Base-by-base conservation (phyloP, 35 echinoderm and acorn worm species). In the Anneissia japonica region DNA sequence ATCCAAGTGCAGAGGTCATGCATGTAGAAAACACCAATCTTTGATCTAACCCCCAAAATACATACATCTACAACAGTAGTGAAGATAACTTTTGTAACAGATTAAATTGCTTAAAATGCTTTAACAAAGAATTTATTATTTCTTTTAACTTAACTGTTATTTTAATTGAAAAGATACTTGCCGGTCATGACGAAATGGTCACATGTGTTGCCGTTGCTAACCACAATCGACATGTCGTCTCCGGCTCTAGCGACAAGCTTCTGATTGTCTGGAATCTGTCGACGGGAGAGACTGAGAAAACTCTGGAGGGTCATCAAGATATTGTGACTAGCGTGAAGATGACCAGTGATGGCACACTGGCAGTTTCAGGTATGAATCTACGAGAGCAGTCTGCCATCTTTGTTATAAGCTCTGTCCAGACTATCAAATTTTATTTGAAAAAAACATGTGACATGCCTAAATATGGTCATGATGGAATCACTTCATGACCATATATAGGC, bases 211-310 rank as follows among this genome's bases (percentile, higher is more conserved):
- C 96, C 12, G 90, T 86, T 19, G 96, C 96, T 0, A 92, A 99
- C 74, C 90, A 93, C 80, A 99, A 99, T 77, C 96, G 92, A 17
- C 92, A 99, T 55, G 96, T 99, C 21, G 93, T 92, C 33, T 99
- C 96, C 17, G 95, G 96, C 16, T 99, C 96, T 4, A 88, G 91
- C 30, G 96, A 99, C 29, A 93, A 93, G 6, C 90, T 90, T 3
- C 82, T 99, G 32, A 99, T 99, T 46, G 82, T 99, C 9, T 99
- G 96, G 96, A 94, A 88, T 77, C 91, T 94, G 89, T 78, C 77
- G 3, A 94, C 92, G 0, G 96, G 92, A 39, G 96, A 99, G 81
- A 89, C 91, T n/a, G 96, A 99, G 88, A 94, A 94, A 81, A 91
- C 86, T 0, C 81, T 99, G 37, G 88, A 81, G 31, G 96, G 96